Conservation (phyloP, 2,888 invertebrate species). For the Drosophila meridiana region DNA sequence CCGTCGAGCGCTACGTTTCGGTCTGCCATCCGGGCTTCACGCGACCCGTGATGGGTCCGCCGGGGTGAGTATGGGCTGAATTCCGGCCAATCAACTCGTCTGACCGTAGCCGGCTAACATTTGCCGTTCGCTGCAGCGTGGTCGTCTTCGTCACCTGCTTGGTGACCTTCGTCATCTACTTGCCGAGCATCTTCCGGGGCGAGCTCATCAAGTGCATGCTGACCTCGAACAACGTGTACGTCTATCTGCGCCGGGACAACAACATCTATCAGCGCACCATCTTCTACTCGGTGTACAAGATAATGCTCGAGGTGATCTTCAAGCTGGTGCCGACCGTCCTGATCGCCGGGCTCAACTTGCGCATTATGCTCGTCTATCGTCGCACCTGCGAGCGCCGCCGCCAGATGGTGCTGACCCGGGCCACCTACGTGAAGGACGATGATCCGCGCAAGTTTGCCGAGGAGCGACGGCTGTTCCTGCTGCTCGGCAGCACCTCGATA, state of each 20-base stretch:
- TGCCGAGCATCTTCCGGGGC: slow-evolving; percentile 89
- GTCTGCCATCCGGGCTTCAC: slow-evolving; percentile 90
- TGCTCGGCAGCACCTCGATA: slow-evolving; percentile 88
- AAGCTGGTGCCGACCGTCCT: slow-evolving; percentile 89
- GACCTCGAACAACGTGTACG: slow-evolving; percentile 86
- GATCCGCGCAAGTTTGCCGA: slow-evolving; percentile 89
- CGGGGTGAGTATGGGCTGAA: slow-evolving; percentile 83
- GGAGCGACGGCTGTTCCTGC: slow-evolving; percentile 88
- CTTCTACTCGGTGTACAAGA: slow-evolving; percentile 87
- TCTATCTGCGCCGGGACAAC: slow-evolving; percentile 87
- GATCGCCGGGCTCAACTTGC: slow-evolving; percentile 88
- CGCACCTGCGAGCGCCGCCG: slow-evolving; percentile 88
- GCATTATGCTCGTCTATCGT: slow-evolving; percentile 89
- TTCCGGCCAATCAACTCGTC: fast-evolving
- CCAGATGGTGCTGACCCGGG: slow-evolving; percentile 88
- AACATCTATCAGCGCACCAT: slow-evolving; percentile 86
- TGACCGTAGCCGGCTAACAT: not conserved
- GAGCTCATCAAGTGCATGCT: slow-evolving; percentile 87
- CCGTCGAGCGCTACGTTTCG: slow-evolving; percentile 90
- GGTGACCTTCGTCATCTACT: slow-evolving; percentile 88
- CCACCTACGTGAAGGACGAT: slow-evolving; percentile 86
- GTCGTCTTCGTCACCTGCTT: slow-evolving; percentile 88
- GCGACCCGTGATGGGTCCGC: slow-evolving; percentile 88
- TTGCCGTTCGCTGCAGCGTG: slow-evolving; percentile 77
- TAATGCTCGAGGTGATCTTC: slow-evolving; percentile 88